Percentiles rank a stretch among this genome's conserved stretches.
Evolutionary conservation across 2,797 vertebrate species (phyloP).

Genomic region (Galaxias olidus): DNA sequence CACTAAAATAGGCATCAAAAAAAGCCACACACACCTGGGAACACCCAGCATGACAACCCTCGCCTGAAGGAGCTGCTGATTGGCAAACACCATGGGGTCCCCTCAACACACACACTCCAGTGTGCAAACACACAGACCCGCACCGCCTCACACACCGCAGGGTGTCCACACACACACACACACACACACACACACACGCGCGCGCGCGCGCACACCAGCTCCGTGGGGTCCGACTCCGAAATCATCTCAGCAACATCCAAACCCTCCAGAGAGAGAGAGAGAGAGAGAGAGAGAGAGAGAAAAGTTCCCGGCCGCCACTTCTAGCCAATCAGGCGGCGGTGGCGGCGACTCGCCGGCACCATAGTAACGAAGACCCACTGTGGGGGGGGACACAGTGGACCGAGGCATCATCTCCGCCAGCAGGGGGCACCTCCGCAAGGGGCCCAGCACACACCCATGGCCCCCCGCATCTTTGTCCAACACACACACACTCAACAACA

Average conservation of each 20-base stretch:
- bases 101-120: conserved; percentile 11
- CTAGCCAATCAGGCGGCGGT: no score
- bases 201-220: background rate
- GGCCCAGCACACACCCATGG: no score
- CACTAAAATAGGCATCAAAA: conserved; percentile 25
- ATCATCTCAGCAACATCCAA: conserved; percentile 1
- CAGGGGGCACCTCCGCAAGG: no score
- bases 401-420: no score
- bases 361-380: no score
- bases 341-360: no score
- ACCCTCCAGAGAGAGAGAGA: background rate
- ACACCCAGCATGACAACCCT: background rate
- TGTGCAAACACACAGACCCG: background rate
- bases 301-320: no score
- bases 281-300: no score
- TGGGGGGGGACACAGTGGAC: no score
- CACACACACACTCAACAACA: background rate
- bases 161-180: background rate
- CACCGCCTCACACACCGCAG: background rate
- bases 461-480: conserved; percentile 25
- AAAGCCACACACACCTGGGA: conserved; percentile 30
- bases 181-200: conserved; percentile 12
- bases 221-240: no score
- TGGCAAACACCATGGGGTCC: conserved; percentile 34
- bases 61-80: conserved; percentile 38